Conservation (phyloP, 2,797 vertebrate genomes). For the Pipistrellus kuhlii region DNA sequence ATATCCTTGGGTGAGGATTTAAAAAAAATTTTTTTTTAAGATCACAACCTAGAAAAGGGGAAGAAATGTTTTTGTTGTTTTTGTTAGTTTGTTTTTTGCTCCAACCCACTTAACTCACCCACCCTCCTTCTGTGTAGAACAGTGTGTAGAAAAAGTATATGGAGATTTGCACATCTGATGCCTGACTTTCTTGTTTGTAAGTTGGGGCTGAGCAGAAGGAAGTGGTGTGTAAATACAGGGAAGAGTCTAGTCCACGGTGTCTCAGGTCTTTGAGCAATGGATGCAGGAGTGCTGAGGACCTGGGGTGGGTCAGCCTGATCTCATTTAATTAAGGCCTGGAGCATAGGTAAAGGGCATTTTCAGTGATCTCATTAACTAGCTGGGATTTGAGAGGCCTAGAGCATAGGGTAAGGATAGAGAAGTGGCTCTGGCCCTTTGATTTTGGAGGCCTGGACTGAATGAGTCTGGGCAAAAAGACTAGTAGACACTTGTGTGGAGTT, state of each 20-base stretch:
- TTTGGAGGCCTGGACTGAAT: not conserved
- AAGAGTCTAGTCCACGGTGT: not conserved
- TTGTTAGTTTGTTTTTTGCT: conserved; percentile 11
- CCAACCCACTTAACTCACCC: not conserved
- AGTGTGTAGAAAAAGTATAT: conserved; percentile 1
- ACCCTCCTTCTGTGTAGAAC: not conserved
- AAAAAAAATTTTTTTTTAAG: not conserved
- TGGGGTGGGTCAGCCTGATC: not conserved
- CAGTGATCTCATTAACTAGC: not conserved
- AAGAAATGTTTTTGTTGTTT: conserved; percentile 24
- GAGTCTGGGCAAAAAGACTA: not conserved
- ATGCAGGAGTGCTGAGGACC: not conserved
- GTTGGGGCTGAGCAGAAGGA: conserved; percentile 27
- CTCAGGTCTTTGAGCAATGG: not conserved
- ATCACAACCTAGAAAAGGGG: not conserved
- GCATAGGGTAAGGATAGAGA: not conserved
- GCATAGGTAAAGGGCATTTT: not conserved
- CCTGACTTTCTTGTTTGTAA: conserved; percentile 35
- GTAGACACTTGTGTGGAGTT: not conserved
- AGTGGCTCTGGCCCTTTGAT: not conserved
- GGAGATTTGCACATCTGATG: conserved; percentile 32
- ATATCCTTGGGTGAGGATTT: not conserved
- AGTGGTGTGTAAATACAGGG: not conserved
- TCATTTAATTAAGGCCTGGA: not conserved
- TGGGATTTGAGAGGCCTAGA: not conserved